Conservation (phyloP, 2,888 invertebrate species). For the Hemithea aestivaria region DNA sequence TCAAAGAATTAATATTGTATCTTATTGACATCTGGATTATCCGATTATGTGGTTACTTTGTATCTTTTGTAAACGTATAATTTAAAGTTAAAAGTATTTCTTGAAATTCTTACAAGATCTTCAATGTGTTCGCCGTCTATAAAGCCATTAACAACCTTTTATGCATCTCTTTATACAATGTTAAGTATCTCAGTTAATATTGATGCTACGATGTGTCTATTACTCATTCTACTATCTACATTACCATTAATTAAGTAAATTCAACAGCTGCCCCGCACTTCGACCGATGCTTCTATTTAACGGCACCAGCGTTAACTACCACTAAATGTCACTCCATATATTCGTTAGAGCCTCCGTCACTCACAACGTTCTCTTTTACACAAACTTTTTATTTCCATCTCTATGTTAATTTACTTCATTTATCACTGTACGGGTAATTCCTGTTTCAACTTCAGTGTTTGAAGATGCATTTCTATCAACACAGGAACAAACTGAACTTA, state of each 20-base stretch:
- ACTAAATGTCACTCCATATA: constrained; percentile 69
- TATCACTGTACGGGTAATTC: constrained; percentile 56
- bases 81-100: too few species aligned
- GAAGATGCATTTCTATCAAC: constrained; percentile 22
- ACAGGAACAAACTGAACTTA: constrained; percentile 21
- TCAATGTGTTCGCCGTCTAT: too few species aligned
- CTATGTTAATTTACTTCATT: constrained; percentile 62
- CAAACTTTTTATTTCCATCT: constrained; percentile 44
- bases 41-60: too few species aligned
- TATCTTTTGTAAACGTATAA: too few species aligned
- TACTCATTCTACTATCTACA: constrained; percentile 20
- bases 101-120: too few species aligned
- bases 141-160: too few species aligned
- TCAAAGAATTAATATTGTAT: too few species aligned
- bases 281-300: constrained; percentile 64
- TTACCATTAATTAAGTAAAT: constrained; percentile 61
- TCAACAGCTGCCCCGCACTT: constrained; percentile 63
- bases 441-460: constrained; percentile 24
- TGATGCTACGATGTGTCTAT: constrained; percentile 1
- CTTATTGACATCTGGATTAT: too few species aligned
- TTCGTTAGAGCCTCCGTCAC: constrained; percentile 51
- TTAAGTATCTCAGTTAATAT: not conserved
- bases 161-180: too few species aligned
- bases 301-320: constrained; percentile 61
- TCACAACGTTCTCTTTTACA: constrained; percentile 51